phyloP scores from a whole-genome alignment of 92 coral and sea anemone species.

The Micromussa lordhowensis region DNA sequence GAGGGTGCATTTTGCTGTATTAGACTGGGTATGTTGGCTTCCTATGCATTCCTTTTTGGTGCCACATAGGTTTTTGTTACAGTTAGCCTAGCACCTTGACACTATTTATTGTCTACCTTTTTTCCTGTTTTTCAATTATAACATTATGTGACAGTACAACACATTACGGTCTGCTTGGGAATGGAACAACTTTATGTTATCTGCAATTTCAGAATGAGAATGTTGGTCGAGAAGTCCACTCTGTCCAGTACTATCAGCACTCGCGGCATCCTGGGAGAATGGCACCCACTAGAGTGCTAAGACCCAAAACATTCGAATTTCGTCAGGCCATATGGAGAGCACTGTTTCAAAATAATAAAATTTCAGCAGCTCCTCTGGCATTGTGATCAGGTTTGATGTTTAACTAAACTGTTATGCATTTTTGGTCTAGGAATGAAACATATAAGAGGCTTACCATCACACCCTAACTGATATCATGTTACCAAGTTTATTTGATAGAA shows the following conservation, averaged over 20 bases:
- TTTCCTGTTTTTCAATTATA: no score
- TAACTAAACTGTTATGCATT: neutral
- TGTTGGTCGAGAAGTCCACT: conserved; percentile 42
- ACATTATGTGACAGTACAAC: no score
- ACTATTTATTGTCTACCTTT: no score
- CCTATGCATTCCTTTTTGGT: neutral
- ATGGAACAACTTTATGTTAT: neutral
- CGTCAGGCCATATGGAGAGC: conserved; percentile 32
- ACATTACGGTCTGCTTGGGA: neutral
- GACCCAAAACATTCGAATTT: conserved; percentile 33
- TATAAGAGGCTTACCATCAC: neutral
- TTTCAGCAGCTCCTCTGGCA: conserved; percentile 17
- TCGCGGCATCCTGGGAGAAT: conserved; percentile 37
- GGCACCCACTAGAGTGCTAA: conserved; percentile 44
- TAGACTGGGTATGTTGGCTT: conserved; percentile 43
- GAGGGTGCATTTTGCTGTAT: conserved; percentile 34
- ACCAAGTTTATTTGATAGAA: no score
- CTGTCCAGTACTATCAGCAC: conserved; percentile 43
- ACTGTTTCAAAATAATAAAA: conserved; percentile 24
- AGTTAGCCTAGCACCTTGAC: no score
- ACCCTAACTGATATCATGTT: neutral
- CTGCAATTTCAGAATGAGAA: conserved; percentile 50
- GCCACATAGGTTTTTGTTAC: no score
- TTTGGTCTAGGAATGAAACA: neutral
- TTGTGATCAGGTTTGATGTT: conserved; percentile 6